Base-by-base conservation (phyloP, 2,888 invertebrate species). In the Arrhopalites spinosus region DNA sequence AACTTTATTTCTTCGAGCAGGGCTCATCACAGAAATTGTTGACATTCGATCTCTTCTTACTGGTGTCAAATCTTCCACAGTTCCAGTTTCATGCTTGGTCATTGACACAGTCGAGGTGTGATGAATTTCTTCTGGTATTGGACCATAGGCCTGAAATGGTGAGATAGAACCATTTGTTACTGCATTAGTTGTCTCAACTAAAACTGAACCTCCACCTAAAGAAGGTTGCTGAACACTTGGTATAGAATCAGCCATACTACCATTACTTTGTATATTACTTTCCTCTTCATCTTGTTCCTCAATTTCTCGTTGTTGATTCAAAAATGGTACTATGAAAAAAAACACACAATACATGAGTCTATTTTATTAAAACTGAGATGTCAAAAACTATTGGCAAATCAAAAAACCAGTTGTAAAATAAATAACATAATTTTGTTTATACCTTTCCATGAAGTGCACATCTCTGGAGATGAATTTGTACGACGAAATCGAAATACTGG, bases 401-500 rank as follows among this genome's bases (percentile, higher is more conserved):
- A n/a, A n/a, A n/a, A n/a, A n/a, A n/a, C n/a, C n/a, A n/a, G n/a
- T n/a, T n/a, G n/a, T n/a, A n/a, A n/a, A n/a, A n/a, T n/a, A n/a
- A n/a, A n/a, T n/a, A n/a, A n/a, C n/a, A 36, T 3, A 36, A 36
- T 36, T 36, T 11, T 36, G 36, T 11, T 11, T 36, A 3, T 11
- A 36, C 5, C 11, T 7, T 36, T 36, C 36, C 3, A 36, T 84
- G 91, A 92, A 0, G 93, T 92, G 78, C 92, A 93, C 94, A 95
- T 94, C 88, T 95, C 95, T 0, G 95, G 95, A 83, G 94, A 94
- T 71, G 95, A 95, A 88, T 95, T 95, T 61, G 94, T 93, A 78
- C 95, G 89, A 0, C 94, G 89, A 76, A n/a, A n/a, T n/a, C n/a
- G n/a, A n/a, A n/a, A n/a, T n/a, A 95, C 94, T 11, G 94, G 94